Evolutionary conservation across 2,888 invertebrate genomes (phyloP), one percentile per base, ranked within the genome.

Genomic region (Alentia gelatinosa): DNA sequence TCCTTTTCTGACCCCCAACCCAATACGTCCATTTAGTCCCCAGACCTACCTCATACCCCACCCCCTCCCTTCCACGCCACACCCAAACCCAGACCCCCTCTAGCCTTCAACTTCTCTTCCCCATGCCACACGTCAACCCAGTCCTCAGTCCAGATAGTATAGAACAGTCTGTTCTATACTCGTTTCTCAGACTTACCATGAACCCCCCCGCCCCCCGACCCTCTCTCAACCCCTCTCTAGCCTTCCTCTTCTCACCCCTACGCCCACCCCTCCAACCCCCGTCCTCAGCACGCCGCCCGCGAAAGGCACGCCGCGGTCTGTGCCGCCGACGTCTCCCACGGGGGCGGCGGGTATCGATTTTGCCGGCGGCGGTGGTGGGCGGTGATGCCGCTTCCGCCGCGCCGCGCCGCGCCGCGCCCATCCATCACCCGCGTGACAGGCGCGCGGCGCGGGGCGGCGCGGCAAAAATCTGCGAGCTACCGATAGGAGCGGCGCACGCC

Each of bases 381-480:
- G 33, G 74, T 74, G 74, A 26, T 15, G 74, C n/a, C 74, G 74
- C 74, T 19, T 19, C 33, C 42, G 40, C 12, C 47, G 42, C 86
- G 47, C 26, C 9, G 47, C 26, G 86, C 83, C 37, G 50, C 42
- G 86, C 47, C 83, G 83, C 83, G 35, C 7, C 83, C n/a, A 86
- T 86, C 86, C 50, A 86, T 86, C 86, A 86, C 23, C 23, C 47
- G 47, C n/a, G 30, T 86, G 86, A 86, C 86, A 86, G 42, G 40
- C 83, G 83, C 83, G n/a, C 35, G 35, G 39, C 47, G 26, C 86
- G 35, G 37, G 79, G 15, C 37, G 37, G 37, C 47, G 26, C 86
- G 35, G 83, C 86, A 86, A 42, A 50, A 86, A 86, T 47, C 86
- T 50, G 86, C 26, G 63, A 79, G 79, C 79, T 37, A 35, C 79